Evolutionary conservation across 35 echinoderm and acorn worm species (phyloP).

Genomic region (Holothuria glaberrima): DNA sequence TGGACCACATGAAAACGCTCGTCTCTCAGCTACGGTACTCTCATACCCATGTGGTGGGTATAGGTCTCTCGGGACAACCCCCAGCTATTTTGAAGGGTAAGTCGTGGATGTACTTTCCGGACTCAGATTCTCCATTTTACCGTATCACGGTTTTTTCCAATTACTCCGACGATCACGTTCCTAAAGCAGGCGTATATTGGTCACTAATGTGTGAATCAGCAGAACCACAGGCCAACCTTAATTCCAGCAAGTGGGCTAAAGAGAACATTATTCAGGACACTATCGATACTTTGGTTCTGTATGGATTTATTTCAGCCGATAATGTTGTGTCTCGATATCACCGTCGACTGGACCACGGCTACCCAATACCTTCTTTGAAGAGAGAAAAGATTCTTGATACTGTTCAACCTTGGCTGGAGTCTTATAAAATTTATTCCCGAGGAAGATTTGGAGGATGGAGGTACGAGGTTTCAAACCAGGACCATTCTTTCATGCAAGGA

Average conservation of each 20-base stretch:
- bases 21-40: constrained; percentile 45
- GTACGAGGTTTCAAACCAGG: too few relatives aligned
- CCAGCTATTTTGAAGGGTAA: constrained; percentile 5
- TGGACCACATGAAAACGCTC: not conserved
- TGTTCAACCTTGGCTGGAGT: too few relatives aligned
- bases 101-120: too few relatives aligned
- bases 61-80: constrained; percentile 43
- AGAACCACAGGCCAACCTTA: not conserved
- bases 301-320: too few relatives aligned
- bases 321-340: constrained; percentile 50
- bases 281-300: too few relatives aligned
- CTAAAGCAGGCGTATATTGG: constrained; percentile 18
- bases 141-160: constrained; percentile 54
- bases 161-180: constrained; percentile 61
- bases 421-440: too few relatives aligned
- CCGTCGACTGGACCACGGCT: constrained; percentile 55
- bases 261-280: too few relatives aligned
- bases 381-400: too few relatives aligned
- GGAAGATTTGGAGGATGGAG: too few relatives aligned
- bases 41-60: constrained; percentile 60
- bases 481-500: constrained; percentile 67
- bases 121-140: constrained; percentile 59
- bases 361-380: too few relatives aligned
- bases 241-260: not conserved
- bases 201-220: constrained; percentile 64